Percentiles rank a stretch among this genome's conserved stretches.
These are phyloP conservation scores for Dexiosoma caninum DNA, from an alignment of 2,888 invertebrate genomes.

Conservation along the genomic window DNA sequence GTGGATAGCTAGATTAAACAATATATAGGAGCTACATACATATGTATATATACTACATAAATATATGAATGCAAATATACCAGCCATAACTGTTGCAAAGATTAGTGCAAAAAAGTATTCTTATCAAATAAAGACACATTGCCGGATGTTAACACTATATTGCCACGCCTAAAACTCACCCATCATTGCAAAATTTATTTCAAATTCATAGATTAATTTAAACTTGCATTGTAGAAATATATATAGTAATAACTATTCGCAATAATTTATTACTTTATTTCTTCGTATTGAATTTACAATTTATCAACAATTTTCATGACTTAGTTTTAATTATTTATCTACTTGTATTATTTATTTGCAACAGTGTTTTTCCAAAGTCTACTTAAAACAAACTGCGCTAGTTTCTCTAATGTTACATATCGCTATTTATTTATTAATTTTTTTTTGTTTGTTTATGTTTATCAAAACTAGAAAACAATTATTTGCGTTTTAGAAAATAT, in stretches of 20 bases:
- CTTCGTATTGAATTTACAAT: not conserved
- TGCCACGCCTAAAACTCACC: not conserved
- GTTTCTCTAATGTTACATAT: not conserved
- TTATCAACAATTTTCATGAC: not conserved
- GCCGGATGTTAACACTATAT: too few species aligned
- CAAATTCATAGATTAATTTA: not conserved
- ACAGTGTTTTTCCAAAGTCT: slow-evolving; percentile 19
- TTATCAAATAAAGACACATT: too few species aligned
- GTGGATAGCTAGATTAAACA: too few species aligned
- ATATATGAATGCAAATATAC: too few species aligned
- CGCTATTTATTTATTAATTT: not conserved
- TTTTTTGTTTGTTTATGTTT: not conserved
- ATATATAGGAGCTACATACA: too few species aligned
- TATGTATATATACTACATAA: too few species aligned
- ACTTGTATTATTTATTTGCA: too few species aligned
- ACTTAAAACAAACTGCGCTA: slow-evolving; percentile 15
- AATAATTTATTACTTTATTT: not conserved
- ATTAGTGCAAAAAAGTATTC: too few species aligned
- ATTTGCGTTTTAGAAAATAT: not conserved
- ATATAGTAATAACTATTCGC: not conserved
- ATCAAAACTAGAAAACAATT: not conserved
- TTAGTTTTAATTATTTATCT: slow-evolving; percentile 24
- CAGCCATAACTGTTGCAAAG: too few species aligned
- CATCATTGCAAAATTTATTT: not conserved
- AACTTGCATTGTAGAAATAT: not conserved